Percentiles rank a stretch among this genome's conserved stretches.
Conservation (phyloP, 2,888 invertebrate genomes). For the Dastarcus helophoroides region DNA sequence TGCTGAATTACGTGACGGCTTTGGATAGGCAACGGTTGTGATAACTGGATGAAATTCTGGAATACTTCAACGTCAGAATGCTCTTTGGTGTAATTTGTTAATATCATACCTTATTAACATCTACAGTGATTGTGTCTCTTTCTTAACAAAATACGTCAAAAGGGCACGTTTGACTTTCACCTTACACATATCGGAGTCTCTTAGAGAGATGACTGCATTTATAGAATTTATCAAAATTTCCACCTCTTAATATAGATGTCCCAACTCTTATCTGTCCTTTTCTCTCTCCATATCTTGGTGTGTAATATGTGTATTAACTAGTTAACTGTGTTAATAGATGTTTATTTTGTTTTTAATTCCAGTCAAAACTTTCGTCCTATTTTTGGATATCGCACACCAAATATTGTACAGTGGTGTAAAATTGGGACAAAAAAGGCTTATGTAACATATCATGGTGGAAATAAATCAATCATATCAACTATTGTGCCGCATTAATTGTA, state of each 20-base stretch:
- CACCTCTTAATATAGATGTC: conserved; percentile 22
- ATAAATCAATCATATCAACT: conserved; percentile 25
- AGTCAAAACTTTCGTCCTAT: too few species aligned
- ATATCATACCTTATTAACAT: not conserved
- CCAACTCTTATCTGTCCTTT: conserved; percentile 19
- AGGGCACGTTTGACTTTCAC: conserved; percentile 13
- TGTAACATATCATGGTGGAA: conserved; percentile 31
- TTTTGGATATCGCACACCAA: conserved; percentile 20
- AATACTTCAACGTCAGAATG: too few species aligned
- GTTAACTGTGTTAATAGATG: conserved; percentile 9
- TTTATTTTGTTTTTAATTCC: conserved; percentile 10
- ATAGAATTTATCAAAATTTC: conserved; percentile 17
- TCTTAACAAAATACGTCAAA: conserved; percentile 13
- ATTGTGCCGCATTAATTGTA: conserved; percentile 34
- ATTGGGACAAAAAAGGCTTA: conserved; percentile 27
- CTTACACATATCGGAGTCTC: conserved; percentile 29
- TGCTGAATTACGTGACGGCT: too few species aligned
- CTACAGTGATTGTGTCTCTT: conserved; percentile 31
- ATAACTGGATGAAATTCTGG: too few species aligned
- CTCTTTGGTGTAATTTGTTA: conserved; percentile 1
- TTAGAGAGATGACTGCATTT: conserved; percentile 16
- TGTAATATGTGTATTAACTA: conserved; percentile 15
- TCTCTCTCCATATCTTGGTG: conserved; percentile 22
- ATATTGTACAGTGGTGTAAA: conserved; percentile 11
- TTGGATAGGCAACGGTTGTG: too few species aligned